A percentile compares a stretch with the other conserved stretches of the same genome.
phyloP scores from a whole-genome alignment of 2,888 invertebrate species.

The Alentia gelatinosa region DNA sequence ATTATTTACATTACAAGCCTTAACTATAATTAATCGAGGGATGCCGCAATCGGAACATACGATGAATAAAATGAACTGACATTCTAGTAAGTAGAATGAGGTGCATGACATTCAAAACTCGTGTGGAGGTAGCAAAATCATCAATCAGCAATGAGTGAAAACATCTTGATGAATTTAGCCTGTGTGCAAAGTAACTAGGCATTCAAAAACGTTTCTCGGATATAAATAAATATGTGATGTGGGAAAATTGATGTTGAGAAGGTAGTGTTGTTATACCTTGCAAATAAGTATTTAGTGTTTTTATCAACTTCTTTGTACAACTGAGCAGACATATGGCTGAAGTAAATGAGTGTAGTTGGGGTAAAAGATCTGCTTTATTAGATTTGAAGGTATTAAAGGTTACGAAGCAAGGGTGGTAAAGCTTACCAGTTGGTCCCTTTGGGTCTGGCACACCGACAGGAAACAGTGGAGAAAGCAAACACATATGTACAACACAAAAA shows the following conservation, averaged over 20 bases:
- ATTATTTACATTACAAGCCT: too few relatives aligned
- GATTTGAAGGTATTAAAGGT: neutral
- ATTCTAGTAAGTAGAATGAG: too few relatives aligned
- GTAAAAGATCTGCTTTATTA: neutral
- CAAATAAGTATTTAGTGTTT: neutral
- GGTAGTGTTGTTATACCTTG: neutral
- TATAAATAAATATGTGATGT: neutral
- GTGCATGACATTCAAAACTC: too few relatives aligned
- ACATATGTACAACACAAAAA: constrained; percentile 4
- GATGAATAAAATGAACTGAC: too few relatives aligned
- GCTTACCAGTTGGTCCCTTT: constrained; percentile 1
- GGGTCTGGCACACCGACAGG: neutral
- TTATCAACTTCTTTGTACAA: neutral
- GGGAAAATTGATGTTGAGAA: neutral
- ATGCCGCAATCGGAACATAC: too few relatives aligned
- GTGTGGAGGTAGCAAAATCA: neutral
- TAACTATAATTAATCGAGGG: too few relatives aligned
- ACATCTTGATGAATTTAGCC: neutral
- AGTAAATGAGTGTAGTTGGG: neutral
- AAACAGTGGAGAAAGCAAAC: constrained; percentile 15
- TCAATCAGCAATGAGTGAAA: neutral
- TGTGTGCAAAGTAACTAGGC: too few relatives aligned
- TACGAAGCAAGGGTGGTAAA: neutral
- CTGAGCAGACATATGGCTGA: neutral
- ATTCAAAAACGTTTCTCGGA: too few relatives aligned